Base-by-base conservation (phyloP, 2,113 vertebrate genomes). In the Pampusana beccarii region DNA sequence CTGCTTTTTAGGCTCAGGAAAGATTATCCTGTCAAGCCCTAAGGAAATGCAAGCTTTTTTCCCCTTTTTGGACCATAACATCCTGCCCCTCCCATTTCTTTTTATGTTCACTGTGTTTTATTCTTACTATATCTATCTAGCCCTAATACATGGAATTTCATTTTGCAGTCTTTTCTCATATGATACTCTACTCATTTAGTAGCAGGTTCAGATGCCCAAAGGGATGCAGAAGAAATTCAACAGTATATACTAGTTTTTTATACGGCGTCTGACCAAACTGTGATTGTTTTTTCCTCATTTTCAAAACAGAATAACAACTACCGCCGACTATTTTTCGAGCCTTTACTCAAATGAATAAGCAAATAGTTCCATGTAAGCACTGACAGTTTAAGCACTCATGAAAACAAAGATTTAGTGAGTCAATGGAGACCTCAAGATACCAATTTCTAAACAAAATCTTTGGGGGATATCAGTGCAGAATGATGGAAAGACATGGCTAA, bases 221-320 rank as follows among this genome's bases (percentile, higher is more conserved):
- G 21, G 38, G 16, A 61, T 33, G 10, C 29, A 86, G 50, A 80
- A 73, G 16, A 5, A 3, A 2, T 34, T 61, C 36, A 69, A 19
- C 6, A 58, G 7, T 6, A n/a, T 14, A 29, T 13, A 19, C 15
- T 5, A 6, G 2, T 25, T 79, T 85, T 42, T 42, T 78, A 12
- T 25, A 36, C 0, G 0, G 1, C 12, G 26, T 61, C 60, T 53
- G 21, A 74, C 8, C 9, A 80, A 83, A 56, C 4, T 8, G 8
- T 28, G 21, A 16, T 13, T 11, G 16, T 44, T 44, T 34, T 44
- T 29, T 2, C 18, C 25, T 40, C 54, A 42, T 85, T 92, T 81
- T 86, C 9, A 40, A 58, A 82, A 42, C 7, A 46, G 42, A 86
- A 50, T 23, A 2, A 19, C 3, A 25, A 54, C 15, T 42, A 53